A percentile compares a stretch with the other conserved stretches of the same genome.
Evolutionary conservation across 2,113 vertebrate genomes (phyloP).

Genomic region (Anser cygnoides): DNA sequence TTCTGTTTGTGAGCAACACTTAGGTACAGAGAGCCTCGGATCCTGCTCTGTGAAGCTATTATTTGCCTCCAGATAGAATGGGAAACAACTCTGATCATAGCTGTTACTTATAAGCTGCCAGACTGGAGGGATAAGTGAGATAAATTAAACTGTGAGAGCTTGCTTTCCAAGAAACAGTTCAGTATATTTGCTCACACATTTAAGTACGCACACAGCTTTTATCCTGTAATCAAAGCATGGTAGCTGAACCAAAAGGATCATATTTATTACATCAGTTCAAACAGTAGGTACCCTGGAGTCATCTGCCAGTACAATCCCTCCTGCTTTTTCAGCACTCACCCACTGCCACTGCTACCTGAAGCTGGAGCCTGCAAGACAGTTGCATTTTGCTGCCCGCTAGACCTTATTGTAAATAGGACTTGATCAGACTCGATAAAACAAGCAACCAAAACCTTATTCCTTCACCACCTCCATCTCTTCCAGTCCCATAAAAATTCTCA

Average conservation of each 20-base stretch:
- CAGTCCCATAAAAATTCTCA: background rate
- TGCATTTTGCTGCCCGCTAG: background rate
- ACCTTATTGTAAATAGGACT: background rate
- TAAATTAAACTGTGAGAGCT: conserved; percentile 66
- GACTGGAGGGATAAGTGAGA: conserved; percentile 72
- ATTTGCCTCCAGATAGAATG: conserved; percentile 71
- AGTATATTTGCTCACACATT: conserved; percentile 51
- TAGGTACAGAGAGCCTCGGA: conserved; percentile 43
- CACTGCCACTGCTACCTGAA: background rate
- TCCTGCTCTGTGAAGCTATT: conserved; percentile 63
- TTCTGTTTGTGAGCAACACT: conserved; percentile 47
- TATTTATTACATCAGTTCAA: conserved; percentile 37
- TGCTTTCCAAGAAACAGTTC: conserved; percentile 61
- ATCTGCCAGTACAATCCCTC: background rate
- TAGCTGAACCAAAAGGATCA: conserved; percentile 29
- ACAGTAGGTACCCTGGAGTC: background rate
- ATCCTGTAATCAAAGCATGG: conserved; percentile 37
- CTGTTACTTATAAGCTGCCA: conserved; percentile 70
- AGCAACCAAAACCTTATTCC: background rate
- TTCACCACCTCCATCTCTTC: background rate
- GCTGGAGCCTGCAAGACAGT: background rate
- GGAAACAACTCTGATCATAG: conserved; percentile 72
- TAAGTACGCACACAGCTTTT: conserved; percentile 35
- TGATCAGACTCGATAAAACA: background rate
- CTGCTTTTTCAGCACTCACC: background rate